Evolutionary conservation across 2,888 invertebrate genomes (phyloP), one percentile per base, ranked within the genome.

Genomic region (Malachius bipustulatus): DNA sequence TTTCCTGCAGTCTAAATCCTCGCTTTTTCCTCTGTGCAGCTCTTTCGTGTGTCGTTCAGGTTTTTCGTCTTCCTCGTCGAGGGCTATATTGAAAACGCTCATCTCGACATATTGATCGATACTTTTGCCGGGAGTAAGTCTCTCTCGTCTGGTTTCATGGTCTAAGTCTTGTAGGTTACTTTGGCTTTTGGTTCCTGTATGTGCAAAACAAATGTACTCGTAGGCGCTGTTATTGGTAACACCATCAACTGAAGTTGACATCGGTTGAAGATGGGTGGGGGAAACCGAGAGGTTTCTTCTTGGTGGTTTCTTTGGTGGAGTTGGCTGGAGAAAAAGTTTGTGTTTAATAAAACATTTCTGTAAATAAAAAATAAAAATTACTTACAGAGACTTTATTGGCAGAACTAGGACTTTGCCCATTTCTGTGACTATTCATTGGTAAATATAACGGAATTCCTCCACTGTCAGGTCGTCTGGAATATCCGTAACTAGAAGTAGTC

Each of bases 241-340:
- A 26, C 66, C 63, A 43, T 71, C 72, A 2, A 68, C 67, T 0
- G 70, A 70, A 41, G 66, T 55, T 3, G 71, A 70, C 67, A 71
- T 70, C 24, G 71, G 67, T 44, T 71, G 69, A 31, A 72, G 58
- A 55, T 87, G 85, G 15, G 85, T 88, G 14, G 88, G 88, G 11
- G 87, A 87, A 40, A 85, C 82, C 9, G 85, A 84, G 36, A 88
- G 69, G 61, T 87, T 87, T 47, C 88, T 70, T 33, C 89, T 70
- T 2, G 89, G 89, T 41, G 89, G 88, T 63, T 89, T 89, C 66
- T 87, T 87, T 30, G 88, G 88, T 36, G 88, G 85, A 36, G 82
- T 83, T 33, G 82, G 81, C 81, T 82, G 69, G 29, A 61, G 59
- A 35, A 42, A 38, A n/a, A n/a, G n/a, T n/a, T n/a, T n/a, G n/a